phyloP scores from a whole-genome alignment of 2,113 vertebrate species.

The Pelodiscus sinensis region DNA sequence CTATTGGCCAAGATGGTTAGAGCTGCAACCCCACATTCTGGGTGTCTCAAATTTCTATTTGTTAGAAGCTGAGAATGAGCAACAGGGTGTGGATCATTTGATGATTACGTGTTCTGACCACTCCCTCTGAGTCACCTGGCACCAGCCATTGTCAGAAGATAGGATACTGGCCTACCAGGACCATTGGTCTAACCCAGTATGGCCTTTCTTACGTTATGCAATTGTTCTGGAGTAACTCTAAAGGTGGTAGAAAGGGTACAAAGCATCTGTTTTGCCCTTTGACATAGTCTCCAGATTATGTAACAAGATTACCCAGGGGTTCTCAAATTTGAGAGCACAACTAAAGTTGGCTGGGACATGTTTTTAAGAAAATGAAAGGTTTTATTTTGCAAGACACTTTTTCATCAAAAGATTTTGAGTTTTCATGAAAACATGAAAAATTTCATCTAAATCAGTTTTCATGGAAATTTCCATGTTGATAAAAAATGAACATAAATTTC shows the following conservation, averaged over 20 bases:
- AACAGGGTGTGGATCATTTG: not conserved
- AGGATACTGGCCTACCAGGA: not conserved
- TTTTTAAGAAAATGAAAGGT: not conserved
- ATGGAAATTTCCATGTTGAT: not conserved
- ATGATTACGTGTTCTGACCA: not conserved
- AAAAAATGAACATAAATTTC: not conserved
- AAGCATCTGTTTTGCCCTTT: not conserved
- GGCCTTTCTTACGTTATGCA: not conserved
- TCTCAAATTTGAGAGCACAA: not conserved
- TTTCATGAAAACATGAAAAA: not conserved
- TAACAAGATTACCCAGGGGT: not conserved
- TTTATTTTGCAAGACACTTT: not conserved
- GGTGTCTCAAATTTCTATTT: not conserved
- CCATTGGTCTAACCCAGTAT: not conserved
- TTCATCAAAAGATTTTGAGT: not conserved
- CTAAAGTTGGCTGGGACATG: not conserved
- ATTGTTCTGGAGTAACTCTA: not conserved
- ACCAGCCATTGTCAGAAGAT: not conserved
- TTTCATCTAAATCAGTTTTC: not conserved
- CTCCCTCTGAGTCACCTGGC: not conserved
- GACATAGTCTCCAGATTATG: not conserved
- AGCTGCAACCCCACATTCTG: not conserved
- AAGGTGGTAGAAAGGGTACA: not conserved
- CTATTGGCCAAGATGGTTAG: not conserved
- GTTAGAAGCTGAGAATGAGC: not conserved